These are phyloP conservation scores for Ormyrus labotus DNA, from an alignment of 2,888 invertebrate species.

Conservation along the genomic window DNA sequence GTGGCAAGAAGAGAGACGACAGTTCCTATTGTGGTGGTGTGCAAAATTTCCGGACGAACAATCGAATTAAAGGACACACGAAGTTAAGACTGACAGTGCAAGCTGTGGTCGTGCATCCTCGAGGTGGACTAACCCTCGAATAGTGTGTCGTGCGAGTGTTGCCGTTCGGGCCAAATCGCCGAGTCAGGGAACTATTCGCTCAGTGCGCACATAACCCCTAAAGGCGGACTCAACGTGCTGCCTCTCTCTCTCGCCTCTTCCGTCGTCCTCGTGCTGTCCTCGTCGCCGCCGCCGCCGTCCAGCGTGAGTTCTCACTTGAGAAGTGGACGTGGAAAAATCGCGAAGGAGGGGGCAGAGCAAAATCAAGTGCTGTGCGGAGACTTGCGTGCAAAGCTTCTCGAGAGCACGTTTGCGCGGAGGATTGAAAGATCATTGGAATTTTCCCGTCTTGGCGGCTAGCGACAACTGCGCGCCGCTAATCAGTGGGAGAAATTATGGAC, in stretches of 20 bases:
- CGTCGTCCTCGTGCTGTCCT: no score
- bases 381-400: conserved; percentile 37
- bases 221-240: conserved; percentile 38
- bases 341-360: neutral
- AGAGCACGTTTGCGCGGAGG: conserved; percentile 11
- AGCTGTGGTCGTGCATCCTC: no score
- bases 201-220: conserved; percentile 53
- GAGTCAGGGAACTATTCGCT: conserved; percentile 63
- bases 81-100: no score
- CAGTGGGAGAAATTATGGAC: conserved; percentile 44
- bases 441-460: conserved; percentile 27
- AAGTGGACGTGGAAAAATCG: neutral
- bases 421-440: neutral
- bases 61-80: no score
- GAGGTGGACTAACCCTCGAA: no score
- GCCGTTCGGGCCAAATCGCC: conserved; percentile 60
- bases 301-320: neutral
- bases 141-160: no score
- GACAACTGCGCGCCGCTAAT: conserved; percentile 18
- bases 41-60: no score
- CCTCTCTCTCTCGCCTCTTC: no score
- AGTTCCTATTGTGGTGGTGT: no score
- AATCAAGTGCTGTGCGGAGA: conserved; percentile 33
- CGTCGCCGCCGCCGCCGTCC: no score
- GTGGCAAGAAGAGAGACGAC: no score